Evolutionary conservation across 2,113 vertebrate genomes (phyloP), one percentile per base, ranked within the genome.

Genomic region (Manacus vitellinus): DNA sequence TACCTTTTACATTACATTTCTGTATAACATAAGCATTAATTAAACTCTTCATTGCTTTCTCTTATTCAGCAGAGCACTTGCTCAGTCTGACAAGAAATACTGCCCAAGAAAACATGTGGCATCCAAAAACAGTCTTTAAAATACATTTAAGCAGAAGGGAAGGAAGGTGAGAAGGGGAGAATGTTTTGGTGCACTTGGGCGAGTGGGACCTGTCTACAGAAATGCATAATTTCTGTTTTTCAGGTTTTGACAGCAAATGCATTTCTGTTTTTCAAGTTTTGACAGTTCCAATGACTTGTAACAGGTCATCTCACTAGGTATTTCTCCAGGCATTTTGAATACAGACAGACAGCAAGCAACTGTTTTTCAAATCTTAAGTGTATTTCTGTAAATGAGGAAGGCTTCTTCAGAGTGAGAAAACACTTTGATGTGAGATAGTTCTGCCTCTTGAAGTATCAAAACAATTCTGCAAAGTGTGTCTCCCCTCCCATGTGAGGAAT

Each of bases 1-100:
- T 97, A 88, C 87, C 67, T 96, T 96, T 97, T 80, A 91, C 89
- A 78, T 88, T 95, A 52, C 82, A 80, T 97, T 96, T 97, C 55
- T 3, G 0, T 89, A 77, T 84, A 93, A 43, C 65, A 46, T 77
- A 97, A 93, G 92, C 87, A 90, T 95, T 96, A 97, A 97, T 97
- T 97, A 97, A 96, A 97, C 47, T 88, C 55, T 84, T 95, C 85
- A 51, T 82, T 83, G 62, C 56, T 67, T 95, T 95, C 59, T 86
- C 70, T 31, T 55, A 72, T 92, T 76, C 79, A 89, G 51, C 67
- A 55, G 35, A 94, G 80, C 59, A 44, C 87, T 97, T 97, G 61
- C 67, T 90, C 5, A 3, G 65, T 90, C 91, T 97, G 79, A 96
- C 79, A 94, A 93, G 77, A 88, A 94, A 74, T 92, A 71, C 41